These are phyloP conservation scores for Charina bottae DNA, from an alignment of 2,113 vertebrate genomes.

Conservation along the genomic window DNA sequence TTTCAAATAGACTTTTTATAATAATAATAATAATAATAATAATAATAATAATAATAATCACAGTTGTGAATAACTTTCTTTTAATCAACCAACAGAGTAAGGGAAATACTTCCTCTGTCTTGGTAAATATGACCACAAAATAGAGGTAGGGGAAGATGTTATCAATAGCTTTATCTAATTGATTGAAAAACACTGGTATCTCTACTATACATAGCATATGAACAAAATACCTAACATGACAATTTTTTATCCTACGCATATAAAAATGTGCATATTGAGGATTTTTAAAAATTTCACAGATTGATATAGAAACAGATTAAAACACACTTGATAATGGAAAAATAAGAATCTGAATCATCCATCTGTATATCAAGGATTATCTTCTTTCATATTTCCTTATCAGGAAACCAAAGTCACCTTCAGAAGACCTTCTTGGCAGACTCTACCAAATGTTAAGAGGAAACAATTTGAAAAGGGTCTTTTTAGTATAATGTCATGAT, in stretches of 20 bases:
- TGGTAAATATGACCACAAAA: background rate
- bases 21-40: background rate
- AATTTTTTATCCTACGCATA: background rate
- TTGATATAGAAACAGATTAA: background rate
- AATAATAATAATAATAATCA: background rate
- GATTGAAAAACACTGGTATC: background rate
- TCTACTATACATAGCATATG: background rate
- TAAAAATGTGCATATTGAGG: background rate
- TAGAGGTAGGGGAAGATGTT: background rate
- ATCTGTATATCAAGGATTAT: background rate
- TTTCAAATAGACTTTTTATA: conserved; percentile 16
- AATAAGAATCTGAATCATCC: background rate
- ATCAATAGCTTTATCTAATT: background rate
- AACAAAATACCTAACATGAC: background rate
- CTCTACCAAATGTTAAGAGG: background rate
- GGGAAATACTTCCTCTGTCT: background rate
- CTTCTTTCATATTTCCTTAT: background rate
- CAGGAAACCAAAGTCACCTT: background rate
- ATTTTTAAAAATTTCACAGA: background rate
- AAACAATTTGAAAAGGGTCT: background rate
- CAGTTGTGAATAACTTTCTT: background rate
- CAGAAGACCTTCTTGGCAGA: background rate
- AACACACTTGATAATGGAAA: background rate
- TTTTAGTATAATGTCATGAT: background rate
- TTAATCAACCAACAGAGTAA: background rate